Base-by-base conservation (phyloP, 2,113 vertebrate species). In the Archocentrus centrarchus region DNA sequence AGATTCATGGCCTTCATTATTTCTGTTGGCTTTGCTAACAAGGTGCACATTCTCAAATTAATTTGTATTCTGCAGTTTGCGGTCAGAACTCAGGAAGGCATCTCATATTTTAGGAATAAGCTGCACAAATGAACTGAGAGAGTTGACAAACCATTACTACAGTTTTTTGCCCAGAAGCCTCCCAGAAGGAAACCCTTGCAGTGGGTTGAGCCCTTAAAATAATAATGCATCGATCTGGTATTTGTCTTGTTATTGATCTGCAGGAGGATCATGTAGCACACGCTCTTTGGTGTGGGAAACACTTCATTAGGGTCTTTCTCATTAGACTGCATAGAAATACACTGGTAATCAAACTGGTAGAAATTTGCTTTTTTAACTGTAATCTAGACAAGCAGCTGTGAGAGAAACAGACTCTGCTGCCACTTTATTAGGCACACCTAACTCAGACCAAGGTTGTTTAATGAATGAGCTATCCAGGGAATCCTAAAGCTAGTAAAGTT, bases 1-100 rank as follows among this genome's bases (percentile, higher is more conserved):
- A n/a, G 47, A 55, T 73, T 73, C 35, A 9, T 55, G 27, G 6
- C 55, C 20, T 73, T 35, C 44, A 73, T 55, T 73, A 73, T 73
- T 73, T 73, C 68, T 73, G 17, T 73, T 55, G 27, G 68, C 32
- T 73, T 73, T 73, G 47, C 68, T 55, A 55, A 55, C 68, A 73
- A 55, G 27, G 2, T 53, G 17, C 18, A 32, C 30, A 18, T 73
- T 53, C 44, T 73, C 10, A 73, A 30, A 73, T 73, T 53, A 53
- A 53, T 73, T 73, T 11, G 44, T 73, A 10, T 17, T 53, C 66
- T 32, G 66, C 44, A 73, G 44, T 73, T 44, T 13, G 10, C 3
- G 4, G 66, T 32, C 24, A 73, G 24, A 44, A 73, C 44, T 13
- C 27, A 73, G 50, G 50, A 55, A 14, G 17, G 1, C 27, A n/a